Evolutionary conservation across 2,797 vertebrate genomes (phyloP), one percentile per base, ranked within the genome.

Genomic region (Alcedo quadribrachys): DNA sequence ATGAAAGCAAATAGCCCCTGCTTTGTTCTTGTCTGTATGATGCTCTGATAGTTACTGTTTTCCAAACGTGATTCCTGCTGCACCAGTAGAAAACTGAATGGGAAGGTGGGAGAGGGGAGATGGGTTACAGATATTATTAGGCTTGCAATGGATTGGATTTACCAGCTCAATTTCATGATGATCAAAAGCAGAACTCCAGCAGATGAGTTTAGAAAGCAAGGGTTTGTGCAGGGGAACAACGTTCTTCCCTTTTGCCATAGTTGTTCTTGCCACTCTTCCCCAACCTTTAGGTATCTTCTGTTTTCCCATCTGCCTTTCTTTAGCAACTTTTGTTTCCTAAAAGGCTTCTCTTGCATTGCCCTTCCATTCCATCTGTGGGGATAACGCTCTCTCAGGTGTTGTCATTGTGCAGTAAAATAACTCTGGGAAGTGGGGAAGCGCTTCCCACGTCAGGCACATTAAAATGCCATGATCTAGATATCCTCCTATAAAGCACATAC

Each of bases 1-100:
- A 90, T 76, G 86, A 85, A 96, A 94, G 90, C 74, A 78, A 96
- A 96, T 81, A 96, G 76, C 51, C 58, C n/a, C 62, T 67, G 66
- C 69, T 87, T 94, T 89, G 81, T 93, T 96, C 60, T 25, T 85
- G 58, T 71, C 68, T 81, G 66, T 70, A 43, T 32, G 76, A 78
- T 89, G 82, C 81, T 87, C 62, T 1, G 11, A 8, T 92, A 90
- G 57, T 91, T 89, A 60, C 43, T 75, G 55, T 63, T 94, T 94
- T 85, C 74, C 86, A 92, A 73, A 66, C 35, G 35, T 8, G 66
- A 33, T 83, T 93, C 61, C 65, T 6, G 8, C 40, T 82, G 50
- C 19, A 50, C 46, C 75, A 58, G 58, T 45, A 81, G 25, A n/a
- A 81, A 51, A 81, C 35, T 37, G 43, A 83, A 66, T 37, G 57